Base-by-base conservation (phyloP, 2,797 vertebrate species). In the Sciaenops ocellatus region DNA sequence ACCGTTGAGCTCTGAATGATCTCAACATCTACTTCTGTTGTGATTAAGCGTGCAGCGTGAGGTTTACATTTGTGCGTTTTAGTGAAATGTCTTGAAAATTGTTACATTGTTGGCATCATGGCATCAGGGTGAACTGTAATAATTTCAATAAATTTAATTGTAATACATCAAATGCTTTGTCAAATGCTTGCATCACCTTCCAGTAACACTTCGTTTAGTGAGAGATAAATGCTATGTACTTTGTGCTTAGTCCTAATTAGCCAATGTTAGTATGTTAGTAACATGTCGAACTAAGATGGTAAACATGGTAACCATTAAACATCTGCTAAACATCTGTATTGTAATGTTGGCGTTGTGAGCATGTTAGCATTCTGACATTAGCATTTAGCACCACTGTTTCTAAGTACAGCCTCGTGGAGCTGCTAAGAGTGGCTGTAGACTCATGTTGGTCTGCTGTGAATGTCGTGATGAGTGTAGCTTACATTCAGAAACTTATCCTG, bases 401-500 rank as follows among this genome's bases (percentile, higher is more conserved):
- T 9, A 10, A 47, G 24, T 24, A 5, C 66, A 68, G n/a, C 51
- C 67, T 63, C 41, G 24, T 20, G 44, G 42, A 34, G 50, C 7
- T 30, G n/a, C 1, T 30, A 9, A 17, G 10, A 16, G 18, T 16
- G 8, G 63, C 55, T 52, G 28, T 6, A 47, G 26, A 70, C 17
- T 48, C 22, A n/a, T 67, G 52, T 64, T 62, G 34, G n/a, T 73
- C 54, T 34, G 8, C 54, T 61, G 22, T 78, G 1, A 64, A 52
- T 51, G 30, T 61, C 69, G 47, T 20, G 10, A 55, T 83, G 4
- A 42, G 57, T 62, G 26, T 42, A 59, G 48, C 71, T 54, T 57
- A 17, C 9, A 7, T 68, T 56, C 15, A 82, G 46, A 80, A 56
- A 56, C 59, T 30, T 38, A 22, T 41, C 12, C 69, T 73, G 48